phyloP scores from a whole-genome alignment of 2,888 invertebrate species.

The Lycaena phlaeas region DNA sequence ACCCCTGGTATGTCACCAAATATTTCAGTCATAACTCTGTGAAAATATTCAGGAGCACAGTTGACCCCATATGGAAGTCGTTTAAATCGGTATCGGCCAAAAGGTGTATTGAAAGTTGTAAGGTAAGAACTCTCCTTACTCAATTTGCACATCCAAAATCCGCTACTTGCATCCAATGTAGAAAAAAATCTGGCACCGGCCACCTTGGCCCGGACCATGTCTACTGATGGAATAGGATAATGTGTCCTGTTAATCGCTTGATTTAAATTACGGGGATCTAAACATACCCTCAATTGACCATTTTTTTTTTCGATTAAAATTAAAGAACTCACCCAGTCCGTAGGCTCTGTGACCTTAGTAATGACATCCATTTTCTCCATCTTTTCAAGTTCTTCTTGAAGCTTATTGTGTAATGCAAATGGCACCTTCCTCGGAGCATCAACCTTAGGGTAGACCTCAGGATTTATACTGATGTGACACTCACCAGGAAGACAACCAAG shows the following conservation, averaged over 20 bases:
- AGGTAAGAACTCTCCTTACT: slow-evolving; percentile 5
- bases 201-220: slow-evolving; percentile 12
- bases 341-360: slow-evolving; percentile 18
- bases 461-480: slow-evolving; percentile 15
- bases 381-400: slow-evolving; percentile 16
- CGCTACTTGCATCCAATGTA: slow-evolving; percentile 18
- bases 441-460: slow-evolving; percentile 16
- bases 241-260: slow-evolving; percentile 15
- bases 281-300: slow-evolving; percentile 18
- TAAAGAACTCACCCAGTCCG: slow-evolving; percentile 18
- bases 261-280: slow-evolving; percentile 18
- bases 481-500: slow-evolving; percentile 20
- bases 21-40: slow-evolving; percentile 18
- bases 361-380: slow-evolving; percentile 21
- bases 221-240: slow-evolving; percentile 17
- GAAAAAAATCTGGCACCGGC: slow-evolving; percentile 15
- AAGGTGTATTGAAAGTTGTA: slow-evolving; percentile 7
- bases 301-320: slow-evolving; percentile 15
- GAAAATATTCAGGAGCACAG: slow-evolving; percentile 16
- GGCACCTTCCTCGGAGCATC: slow-evolving; percentile 20
- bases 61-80: slow-evolving; percentile 18
- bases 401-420: slow-evolving; percentile 16
- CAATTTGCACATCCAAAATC: slow-evolving; percentile 16
- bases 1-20: slow-evolving; percentile 17
- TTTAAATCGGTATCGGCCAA: slow-evolving; percentile 17